These are phyloP conservation scores for Gerris lacustris DNA, from an alignment of 2,888 invertebrate genomes.

Conservation along the genomic window DNA sequence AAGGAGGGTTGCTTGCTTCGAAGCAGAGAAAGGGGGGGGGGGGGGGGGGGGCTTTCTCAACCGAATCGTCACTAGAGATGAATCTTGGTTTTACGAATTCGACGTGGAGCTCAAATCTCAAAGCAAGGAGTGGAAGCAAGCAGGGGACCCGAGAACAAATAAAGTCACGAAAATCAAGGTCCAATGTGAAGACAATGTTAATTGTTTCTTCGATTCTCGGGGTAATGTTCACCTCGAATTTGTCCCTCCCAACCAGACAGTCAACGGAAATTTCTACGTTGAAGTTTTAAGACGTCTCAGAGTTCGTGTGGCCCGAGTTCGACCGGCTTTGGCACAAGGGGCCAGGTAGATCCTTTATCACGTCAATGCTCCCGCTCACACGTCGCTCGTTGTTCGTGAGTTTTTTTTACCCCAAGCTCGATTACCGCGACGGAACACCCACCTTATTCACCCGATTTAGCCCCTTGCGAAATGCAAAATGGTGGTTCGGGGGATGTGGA, in stretches of 20 bases:
- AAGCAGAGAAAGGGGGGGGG: constrained; percentile 4
- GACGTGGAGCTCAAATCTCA: constrained; percentile 11
- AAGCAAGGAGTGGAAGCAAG: constrained; percentile 8
- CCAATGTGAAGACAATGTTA: constrained; percentile 16
- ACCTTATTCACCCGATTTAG: constrained; percentile 14
- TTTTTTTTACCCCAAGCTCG: constrained; percentile 6
- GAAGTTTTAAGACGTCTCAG: neutral
- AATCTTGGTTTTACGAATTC: constrained; percentile 13
- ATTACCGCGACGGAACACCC: constrained; percentile 13
- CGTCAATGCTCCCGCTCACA: too few species aligned
- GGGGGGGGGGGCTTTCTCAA: constrained; percentile 12
- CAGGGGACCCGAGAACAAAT: neutral
- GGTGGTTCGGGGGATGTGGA: constrained; percentile 18
- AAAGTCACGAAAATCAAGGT: constrained; percentile 9
- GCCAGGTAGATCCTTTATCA: constrained; percentile 12
- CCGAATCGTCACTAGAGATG: constrained; percentile 14
- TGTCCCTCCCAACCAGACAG: constrained; percentile 11
- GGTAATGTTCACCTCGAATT: constrained; percentile 14
- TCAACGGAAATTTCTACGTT: constrained; percentile 10
- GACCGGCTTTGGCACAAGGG: constrained; percentile 8
- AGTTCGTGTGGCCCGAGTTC: constrained; percentile 7
- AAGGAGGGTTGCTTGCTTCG: constrained; percentile 13
- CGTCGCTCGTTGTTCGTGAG: neutral
- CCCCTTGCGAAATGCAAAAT: constrained; percentile 17
- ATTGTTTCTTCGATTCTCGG: constrained; percentile 16